Evolutionary conservation across 2,888 invertebrate species (phyloP), one percentile per base, ranked within the genome.

Genomic region (Nomada ferruginata): DNA sequence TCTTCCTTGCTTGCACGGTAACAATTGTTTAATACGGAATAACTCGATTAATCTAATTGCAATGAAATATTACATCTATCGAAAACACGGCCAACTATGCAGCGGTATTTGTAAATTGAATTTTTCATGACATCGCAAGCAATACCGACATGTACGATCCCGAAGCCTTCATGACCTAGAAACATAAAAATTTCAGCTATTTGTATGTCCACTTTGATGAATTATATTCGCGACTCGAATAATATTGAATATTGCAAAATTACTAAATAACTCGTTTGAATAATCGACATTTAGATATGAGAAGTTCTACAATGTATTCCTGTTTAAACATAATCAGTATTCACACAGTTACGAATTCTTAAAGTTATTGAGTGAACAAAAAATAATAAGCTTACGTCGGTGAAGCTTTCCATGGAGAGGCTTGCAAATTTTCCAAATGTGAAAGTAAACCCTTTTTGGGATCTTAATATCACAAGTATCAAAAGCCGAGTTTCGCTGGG

Each of bases 371-470:
- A 2, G 20, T 9, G n/a, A 0, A 5, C 2, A 36, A 11, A 23
- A 42, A n/a, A 55, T 53, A 42, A 69, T 18, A 11, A 18, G 5
- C 78, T 85, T 76, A 88, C 89, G 13, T 42, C 63, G 11, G 84
- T 72, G 9, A 89, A 88, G 29, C 68, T 75, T 66, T 73, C 64
- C 63, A 86, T n/a, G 9, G 86, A 86, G 5, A 87, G 70, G 36
- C 69, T 78, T 61, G 82, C 70, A 71, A 87, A 86, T 50, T 87
- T 88, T 44, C 88, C 89, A 9, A 79, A 77, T 0, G 87, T 85
- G 9, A 87, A 77, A 11, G 80, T 70, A 29, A 87, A 66, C 5
- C 81, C 80, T 44, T 65, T 88, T 47, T 88, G 87, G 5, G 83
- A 84, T 59, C 80, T 79, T 23, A 82, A n/a, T 36, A 86, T 84